These are phyloP conservation scores for Bicyclus anynana DNA, from an alignment of 1,140 invertebrate species.

Conservation along the genomic window DNA sequence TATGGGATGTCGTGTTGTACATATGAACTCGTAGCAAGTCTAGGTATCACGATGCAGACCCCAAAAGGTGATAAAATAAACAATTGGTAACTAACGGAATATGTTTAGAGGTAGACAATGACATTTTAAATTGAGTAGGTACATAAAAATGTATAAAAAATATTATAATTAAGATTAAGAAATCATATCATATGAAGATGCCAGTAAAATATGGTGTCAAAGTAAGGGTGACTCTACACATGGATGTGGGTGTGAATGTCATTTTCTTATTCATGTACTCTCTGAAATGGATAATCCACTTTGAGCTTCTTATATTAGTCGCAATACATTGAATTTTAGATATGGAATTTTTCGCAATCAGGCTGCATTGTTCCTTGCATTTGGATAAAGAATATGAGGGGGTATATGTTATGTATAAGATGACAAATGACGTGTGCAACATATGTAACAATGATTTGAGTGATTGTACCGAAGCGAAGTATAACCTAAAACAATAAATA, in stretches of 20 bases:
- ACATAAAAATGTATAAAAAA: background rate
- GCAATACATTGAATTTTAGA: constrained; percentile 34
- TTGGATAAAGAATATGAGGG: constrained; percentile 42
- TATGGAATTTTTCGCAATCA: constrained; percentile 34
- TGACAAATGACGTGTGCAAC: constrained; percentile 44
- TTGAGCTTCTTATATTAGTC: constrained; percentile 34
- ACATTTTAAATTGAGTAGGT: background rate
- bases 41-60: too few species aligned
- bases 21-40: too few species aligned
- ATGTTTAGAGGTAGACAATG: constrained; percentile 1
- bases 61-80: background rate
- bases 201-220: constrained; percentile 64
- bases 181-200: constrained; percentile 49
- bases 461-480: constrained; percentile 56
- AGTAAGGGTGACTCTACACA: constrained; percentile 60
- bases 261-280: constrained; percentile 70
- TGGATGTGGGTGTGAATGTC: constrained; percentile 62
- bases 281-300: constrained; percentile 56
- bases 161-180: constrained; percentile 7
- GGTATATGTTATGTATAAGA: constrained; percentile 44
- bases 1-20: too few species aligned
- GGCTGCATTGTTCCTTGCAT: constrained; percentile 36
- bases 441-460: constrained; percentile 48
- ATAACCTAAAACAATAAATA: constrained; percentile 75
- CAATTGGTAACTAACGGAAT: background rate